A percentile compares a stretch with the other conserved stretches of the same genome.
Evolutionary conservation across 2,797 vertebrate species (phyloP).

Genomic region (Discoglossus pictus): DNA sequence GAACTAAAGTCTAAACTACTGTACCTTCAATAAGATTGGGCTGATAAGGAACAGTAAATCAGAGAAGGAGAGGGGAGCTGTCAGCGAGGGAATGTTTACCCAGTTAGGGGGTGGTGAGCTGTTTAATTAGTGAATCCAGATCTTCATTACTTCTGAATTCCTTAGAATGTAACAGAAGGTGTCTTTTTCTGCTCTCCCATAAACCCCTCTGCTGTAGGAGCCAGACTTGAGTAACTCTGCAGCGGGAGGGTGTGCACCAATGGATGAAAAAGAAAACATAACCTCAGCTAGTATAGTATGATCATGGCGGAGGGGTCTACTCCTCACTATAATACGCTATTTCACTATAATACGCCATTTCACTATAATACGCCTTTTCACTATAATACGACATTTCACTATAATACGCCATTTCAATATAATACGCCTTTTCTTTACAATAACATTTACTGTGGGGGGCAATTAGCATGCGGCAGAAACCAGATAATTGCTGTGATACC

Average conservation of each 20-base stretch:
- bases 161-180: neutral
- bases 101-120: slow-evolving; percentile 33
- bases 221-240: neutral
- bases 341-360: no score
- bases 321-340: neutral
- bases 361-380: no score
- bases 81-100: slow-evolving; percentile 53
- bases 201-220: neutral
- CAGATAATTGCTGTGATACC: neutral
- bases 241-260: slow-evolving; percentile 7
- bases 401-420: no score
- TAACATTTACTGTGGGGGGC: no score
- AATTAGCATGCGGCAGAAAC: neutral
- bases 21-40: slow-evolving; percentile 43
- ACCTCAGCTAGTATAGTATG: slow-evolving; percentile 45
- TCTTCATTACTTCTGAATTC: slow-evolving; percentile 49
- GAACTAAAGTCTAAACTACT: slow-evolving; percentile 5
- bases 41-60: slow-evolving; percentile 47
- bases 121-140: slow-evolving; percentile 46
- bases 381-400: no score
- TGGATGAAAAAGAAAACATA: slow-evolving; percentile 48
- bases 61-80: slow-evolving; percentile 30
- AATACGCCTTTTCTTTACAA: no score
- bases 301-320: slow-evolving; percentile 53
- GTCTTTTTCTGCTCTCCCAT: neutral